phyloP scores from a whole-genome alignment of 2,113 vertebrate species.

The Malurus elegans region DNA sequence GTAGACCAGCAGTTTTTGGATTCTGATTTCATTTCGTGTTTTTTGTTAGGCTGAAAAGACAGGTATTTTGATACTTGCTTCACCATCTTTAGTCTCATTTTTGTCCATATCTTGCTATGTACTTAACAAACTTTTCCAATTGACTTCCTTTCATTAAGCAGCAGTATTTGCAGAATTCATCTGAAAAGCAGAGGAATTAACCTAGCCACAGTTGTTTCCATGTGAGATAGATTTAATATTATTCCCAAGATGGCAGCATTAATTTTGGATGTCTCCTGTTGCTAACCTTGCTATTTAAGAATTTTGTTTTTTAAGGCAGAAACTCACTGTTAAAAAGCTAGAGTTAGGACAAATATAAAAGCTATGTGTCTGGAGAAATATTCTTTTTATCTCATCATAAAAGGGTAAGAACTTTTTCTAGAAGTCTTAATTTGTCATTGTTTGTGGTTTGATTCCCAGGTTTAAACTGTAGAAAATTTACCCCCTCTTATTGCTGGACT shows the following conservation, averaged over 20 bases:
- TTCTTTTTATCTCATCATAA: background rate
- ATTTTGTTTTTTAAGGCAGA: background rate
- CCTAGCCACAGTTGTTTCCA: background rate
- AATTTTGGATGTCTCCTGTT: background rate
- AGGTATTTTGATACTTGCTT: background rate
- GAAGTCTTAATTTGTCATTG: background rate
- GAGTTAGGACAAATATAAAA: background rate
- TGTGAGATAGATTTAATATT: background rate
- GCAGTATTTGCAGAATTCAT: background rate
- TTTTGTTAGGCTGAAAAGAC: background rate
- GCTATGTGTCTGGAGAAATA: background rate
- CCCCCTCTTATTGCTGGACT: background rate
- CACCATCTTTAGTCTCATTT: background rate
- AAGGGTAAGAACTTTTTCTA: background rate
- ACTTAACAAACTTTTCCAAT: background rate
- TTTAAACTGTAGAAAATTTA: background rate
- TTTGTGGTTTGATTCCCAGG: background rate
- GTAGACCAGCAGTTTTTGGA: rapidly evolving
- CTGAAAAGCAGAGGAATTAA: background rate
- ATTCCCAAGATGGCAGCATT: background rate
- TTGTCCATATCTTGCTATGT: background rate
- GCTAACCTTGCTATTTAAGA: background rate
- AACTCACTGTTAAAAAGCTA: background rate
- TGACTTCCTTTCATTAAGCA: background rate
- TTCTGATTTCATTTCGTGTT: background rate